Evolutionary conservation across 2,113 vertebrate species (phyloP), one percentile per base, ranked within the genome.

Genomic region (Nibea coibor): DNA sequence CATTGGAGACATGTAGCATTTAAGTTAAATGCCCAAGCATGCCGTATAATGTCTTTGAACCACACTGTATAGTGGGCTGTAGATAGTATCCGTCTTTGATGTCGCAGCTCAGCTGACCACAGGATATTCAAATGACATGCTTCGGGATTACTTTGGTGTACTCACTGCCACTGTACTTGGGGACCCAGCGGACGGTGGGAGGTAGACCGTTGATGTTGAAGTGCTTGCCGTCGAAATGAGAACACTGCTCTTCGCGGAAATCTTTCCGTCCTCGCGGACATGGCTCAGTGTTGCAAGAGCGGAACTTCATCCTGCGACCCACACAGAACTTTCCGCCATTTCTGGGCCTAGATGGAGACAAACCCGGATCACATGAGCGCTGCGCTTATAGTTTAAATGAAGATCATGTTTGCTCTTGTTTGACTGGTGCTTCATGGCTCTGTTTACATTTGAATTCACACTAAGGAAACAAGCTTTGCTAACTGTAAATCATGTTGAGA

Each of bases 91-190:
- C 3, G 19, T 68, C 54, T 76, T 67, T 80, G 61, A 76, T 75
- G 63, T 35, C 10, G 11, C 20, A 56, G 71, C 28, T 24, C 17
- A 65, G 8, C 51, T 53, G 48, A 56, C 57, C 50, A 43, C 22
- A 26, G 17, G 7, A 59, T 42, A 59, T 75, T 71, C 4, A 72
- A 61, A 78, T 48, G 1, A 20, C 31, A 72, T 35, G 68, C 45
- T 59, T 42, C 0, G 3, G 31, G 71, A 47, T 28, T 15, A n/a
- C 26, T 20, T 0, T 2, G 17, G 14, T 22, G 12, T 69, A 97
- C 98, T 98, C 93, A 99, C 97, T 97, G 85, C 98, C 98, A 45
- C 96, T 99, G 87, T 99, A 98, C 91, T 99, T 99, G 59, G 98
- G 98, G 81, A 99, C 92, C 98, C 98, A 99, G 85, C 95, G 95